Evolutionary conservation across 2,888 invertebrate species (phyloP), one percentile per base, ranked within the genome.

Genomic region (Acanthoscelides obtectus): DNA sequence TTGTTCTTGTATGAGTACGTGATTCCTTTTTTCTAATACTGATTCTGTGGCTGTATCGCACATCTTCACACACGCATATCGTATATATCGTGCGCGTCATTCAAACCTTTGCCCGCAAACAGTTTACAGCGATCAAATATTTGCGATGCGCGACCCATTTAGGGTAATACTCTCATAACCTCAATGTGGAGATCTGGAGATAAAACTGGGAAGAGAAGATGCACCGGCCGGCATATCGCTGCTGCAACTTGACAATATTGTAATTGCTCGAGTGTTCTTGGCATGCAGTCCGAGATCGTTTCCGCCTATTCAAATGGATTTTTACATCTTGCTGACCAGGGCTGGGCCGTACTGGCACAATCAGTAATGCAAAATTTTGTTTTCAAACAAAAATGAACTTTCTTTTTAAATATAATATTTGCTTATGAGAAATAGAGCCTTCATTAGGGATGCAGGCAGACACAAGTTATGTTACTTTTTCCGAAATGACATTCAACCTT

Each of bases 101-200:
- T 45, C 12, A 45, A 6, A 45, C 45, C 12, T 45, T 45, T 45
- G 45, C 45, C 4, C 8, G 3, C 25, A 25, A 8, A 5, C 25
- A 25, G 25, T 8, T 45, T 12, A 12, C 45, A 45, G 45, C 45
- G 45, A 45, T 45, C 45, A 45, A 45, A 45, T 45, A 45, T 45
- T 45, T 45, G 45, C 45, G 45, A 45, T 45, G 45, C 22, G 71
- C 68, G 75, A 69, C 75, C 78, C 72, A 79, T 79, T 79, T 77
- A 78, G 74, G 75, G 74, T 77, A 76, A 73, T 77, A 79, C 77
- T 77, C 80, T 77, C 77, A 74, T 77, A 79, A 77, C 78, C 78
- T 78, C 78, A 75, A 79, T 78, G 72, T 71, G 75, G 20, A 75
- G 77, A 79, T 78, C 66, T 70, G 72, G 74, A 77, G 79, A 78